These are phyloP conservation scores for Ditylenchus weischeri DNA, from an alignment of 2,888 invertebrate species.

Conservation along the genomic window DNA sequence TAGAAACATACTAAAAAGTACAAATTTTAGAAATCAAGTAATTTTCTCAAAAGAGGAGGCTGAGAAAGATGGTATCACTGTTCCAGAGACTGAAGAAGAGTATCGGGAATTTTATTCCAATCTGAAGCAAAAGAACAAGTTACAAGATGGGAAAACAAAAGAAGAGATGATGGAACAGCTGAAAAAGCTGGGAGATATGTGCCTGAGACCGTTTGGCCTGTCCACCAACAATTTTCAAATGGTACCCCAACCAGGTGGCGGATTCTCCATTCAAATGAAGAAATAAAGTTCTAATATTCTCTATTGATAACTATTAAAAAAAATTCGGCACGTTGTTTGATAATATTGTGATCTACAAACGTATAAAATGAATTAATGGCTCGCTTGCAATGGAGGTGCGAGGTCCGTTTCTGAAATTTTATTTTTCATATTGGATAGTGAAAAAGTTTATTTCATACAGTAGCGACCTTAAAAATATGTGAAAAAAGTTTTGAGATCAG, in stretches of 20 bases:
- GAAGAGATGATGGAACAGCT: constrained; percentile 48
- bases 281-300: constrained; percentile 22
- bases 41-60: constrained; percentile 89
- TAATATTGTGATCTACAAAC: too few species aligned
- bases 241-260: constrained; percentile 47
- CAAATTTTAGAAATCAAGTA: constrained; percentile 80
- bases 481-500: too few species aligned
- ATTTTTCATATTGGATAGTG: too few species aligned
- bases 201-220: constrained; percentile 48
- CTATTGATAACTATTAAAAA: too few species aligned
- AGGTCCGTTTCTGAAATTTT: too few species aligned
- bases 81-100: constrained; percentile 82
- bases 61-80: constrained; percentile 90
- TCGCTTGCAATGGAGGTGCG: too few species aligned
- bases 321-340: too few species aligned
- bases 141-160: constrained; percentile 41
- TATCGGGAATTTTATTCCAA: constrained; percentile 63
- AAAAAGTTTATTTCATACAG: too few species aligned
- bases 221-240: constrained; percentile 52
- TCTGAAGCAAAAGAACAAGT: constrained; percentile 25
- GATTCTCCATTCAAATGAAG: constrained; percentile 52
- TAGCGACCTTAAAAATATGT: too few species aligned
- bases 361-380: too few species aligned
- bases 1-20: neutral
- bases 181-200: constrained; percentile 45